Conservation (phyloP, 92 coral and sea anemone species). For the Meandrina meandrites region DNA sequence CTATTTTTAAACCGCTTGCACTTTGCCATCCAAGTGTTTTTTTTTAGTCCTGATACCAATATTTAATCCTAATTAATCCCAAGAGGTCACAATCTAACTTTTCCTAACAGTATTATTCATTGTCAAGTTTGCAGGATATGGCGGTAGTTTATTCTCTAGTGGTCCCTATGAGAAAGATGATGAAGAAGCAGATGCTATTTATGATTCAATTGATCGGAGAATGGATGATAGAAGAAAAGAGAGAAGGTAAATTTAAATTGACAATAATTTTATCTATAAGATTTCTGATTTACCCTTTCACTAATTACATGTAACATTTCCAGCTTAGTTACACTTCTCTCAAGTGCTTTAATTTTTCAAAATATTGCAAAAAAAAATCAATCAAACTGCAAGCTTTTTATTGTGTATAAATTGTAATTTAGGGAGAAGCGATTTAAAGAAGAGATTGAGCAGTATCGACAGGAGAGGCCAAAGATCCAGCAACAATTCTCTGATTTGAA, state of each 20-base stretch:
- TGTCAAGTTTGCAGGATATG: constrained; percentile 96
- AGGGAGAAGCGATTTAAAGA: constrained; percentile 95
- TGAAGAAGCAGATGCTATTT: constrained; percentile 93
- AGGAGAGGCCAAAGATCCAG: constrained; percentile 95
- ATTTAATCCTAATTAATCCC: too few species aligned
- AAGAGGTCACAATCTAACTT: too few species aligned
- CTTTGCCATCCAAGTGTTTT: too few species aligned
- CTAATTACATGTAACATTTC: too few species aligned
- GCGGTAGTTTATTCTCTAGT: constrained; percentile 94
- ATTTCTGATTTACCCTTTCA: too few species aligned
- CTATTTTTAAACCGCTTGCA: too few species aligned
- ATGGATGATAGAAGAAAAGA: constrained; percentile 98
- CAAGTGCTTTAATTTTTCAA: too few species aligned
- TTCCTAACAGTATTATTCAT: too few species aligned
- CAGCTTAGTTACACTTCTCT: too few species aligned
- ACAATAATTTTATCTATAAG: neutral
- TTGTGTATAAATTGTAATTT: neutral
- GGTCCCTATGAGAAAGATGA: constrained; percentile 99
- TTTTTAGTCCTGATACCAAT: too few species aligned
- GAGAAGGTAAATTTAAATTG: constrained; percentile 77
- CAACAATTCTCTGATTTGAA: constrained; percentile 98
- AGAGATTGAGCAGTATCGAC: constrained; percentile 95
- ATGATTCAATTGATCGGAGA: constrained; percentile 96
- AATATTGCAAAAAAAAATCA: too few species aligned
- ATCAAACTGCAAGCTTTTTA: too few species aligned